Evolutionary conservation across 2,797 vertebrate species (phyloP).

Genomic region (Iguana delicatissima): DNA sequence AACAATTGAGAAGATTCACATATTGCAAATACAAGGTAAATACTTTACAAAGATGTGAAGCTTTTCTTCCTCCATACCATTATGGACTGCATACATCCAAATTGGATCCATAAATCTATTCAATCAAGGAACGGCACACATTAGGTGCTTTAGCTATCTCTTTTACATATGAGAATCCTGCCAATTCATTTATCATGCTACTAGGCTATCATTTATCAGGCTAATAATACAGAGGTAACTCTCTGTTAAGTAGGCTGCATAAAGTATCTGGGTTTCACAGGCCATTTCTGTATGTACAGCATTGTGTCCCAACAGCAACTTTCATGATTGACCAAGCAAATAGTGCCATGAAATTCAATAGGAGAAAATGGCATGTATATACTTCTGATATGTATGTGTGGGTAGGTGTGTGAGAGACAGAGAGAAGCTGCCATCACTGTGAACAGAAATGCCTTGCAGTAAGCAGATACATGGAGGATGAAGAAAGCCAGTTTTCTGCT

Average conservation of each 20-base stretch:
- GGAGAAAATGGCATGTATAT: not conserved
- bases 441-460: not conserved
- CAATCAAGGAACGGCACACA: slow-evolving; percentile 54
- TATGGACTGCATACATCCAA: slow-evolving; percentile 62
- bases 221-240: rapidly evolving
- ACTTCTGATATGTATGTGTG: not conserved
- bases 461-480: not conserved
- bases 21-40: slow-evolving; percentile 65
- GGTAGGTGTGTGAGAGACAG: too few relatives aligned
- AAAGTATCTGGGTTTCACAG: not conserved
- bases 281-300: not conserved
- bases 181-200: not conserved
- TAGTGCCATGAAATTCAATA: not conserved
- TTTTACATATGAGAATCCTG: not conserved
- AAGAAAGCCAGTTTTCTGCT: too few relatives aligned
- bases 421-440: not conserved
- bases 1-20: slow-evolving; percentile 54
- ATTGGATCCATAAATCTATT: slow-evolving; percentile 70
- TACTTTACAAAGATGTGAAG: slow-evolving; percentile 74
- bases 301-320: not conserved
- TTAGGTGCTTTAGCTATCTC: slow-evolving; percentile 61
- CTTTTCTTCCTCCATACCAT: not conserved
- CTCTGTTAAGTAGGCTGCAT: not conserved
- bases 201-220: slow-evolving; percentile 8
- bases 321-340: not conserved